Conservation (phyloP, 92 coral and sea anemone species). For the Siderastrea siderea region DNA sequence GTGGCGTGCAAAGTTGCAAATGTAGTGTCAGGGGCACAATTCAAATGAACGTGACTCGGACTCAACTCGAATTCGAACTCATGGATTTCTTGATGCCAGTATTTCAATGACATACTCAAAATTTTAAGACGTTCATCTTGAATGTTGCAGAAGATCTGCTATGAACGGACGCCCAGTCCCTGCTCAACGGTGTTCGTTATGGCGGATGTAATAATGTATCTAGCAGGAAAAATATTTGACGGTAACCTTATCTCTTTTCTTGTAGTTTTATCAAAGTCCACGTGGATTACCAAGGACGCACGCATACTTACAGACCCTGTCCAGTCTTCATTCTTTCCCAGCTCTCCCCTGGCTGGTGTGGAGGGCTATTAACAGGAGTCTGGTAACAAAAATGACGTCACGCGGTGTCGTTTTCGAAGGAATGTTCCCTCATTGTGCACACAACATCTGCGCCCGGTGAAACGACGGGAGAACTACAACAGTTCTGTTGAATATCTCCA, state of each 20-base stretch:
- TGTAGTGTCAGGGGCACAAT: too few relatives aligned
- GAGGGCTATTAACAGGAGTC: conserved; percentile 60
- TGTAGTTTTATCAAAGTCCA: conserved; percentile 27
- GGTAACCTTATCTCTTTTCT: neutral
- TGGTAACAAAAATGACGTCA: conserved; percentile 17
- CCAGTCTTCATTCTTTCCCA: conserved; percentile 54
- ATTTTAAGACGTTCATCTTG: too few relatives aligned
- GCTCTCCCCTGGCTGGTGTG: conserved; percentile 65
- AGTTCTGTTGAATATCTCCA: neutral
- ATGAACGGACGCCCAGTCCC: too few relatives aligned
- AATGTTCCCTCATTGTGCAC: conserved; percentile 1
- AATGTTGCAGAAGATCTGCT: too few relatives aligned
- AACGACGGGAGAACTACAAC: neutral
- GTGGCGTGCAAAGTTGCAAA: too few relatives aligned
- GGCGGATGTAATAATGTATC: too few relatives aligned
- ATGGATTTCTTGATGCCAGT: too few relatives aligned
- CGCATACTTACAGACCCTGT: conserved; percentile 38
- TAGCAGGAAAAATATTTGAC: too few relatives aligned
- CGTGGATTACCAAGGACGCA: conserved; percentile 47
- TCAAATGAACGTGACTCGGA: too few relatives aligned
- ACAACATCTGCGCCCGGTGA: neutral
- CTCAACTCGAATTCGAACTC: too few relatives aligned
- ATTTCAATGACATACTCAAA: too few relatives aligned
- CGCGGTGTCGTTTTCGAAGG: neutral
- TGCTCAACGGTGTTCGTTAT: too few relatives aligned